Evolutionary conservation across 2,113 vertebrate genomes (phyloP).

Genomic region (Procavia capensis): DNA sequence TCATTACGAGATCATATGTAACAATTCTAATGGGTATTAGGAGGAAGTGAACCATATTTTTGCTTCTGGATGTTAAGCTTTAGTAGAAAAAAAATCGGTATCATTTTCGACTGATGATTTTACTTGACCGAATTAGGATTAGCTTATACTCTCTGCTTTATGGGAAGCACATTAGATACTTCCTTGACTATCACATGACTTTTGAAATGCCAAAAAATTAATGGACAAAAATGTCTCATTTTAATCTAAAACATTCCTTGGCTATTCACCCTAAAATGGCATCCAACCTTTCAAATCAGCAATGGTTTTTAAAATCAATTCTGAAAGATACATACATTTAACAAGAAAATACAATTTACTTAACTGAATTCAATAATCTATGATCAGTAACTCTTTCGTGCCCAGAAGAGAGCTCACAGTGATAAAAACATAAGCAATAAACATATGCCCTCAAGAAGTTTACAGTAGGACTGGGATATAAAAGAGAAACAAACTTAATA

Average conservation of each 20-base stretch:
- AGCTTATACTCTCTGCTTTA: slow-evolving; percentile 39
- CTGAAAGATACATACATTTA: not conserved
- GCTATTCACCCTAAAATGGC: slow-evolving; percentile 17
- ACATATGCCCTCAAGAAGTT: not conserved
- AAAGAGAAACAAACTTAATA: not conserved
- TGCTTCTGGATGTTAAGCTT: slow-evolving; percentile 47
- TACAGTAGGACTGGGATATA: not conserved
- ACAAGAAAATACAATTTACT: slow-evolving; percentile 41
- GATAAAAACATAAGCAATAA: not conserved
- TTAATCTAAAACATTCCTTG: slow-evolving; percentile 39
- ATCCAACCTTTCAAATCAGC: slow-evolving; percentile 5
- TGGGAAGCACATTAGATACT: slow-evolving; percentile 22
- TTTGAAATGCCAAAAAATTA: slow-evolving; percentile 13
- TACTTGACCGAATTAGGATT: slow-evolving; percentile 40
- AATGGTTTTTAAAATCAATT: slow-evolving; percentile 3
- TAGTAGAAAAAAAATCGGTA: slow-evolving; percentile 62
- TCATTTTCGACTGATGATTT: slow-evolving; percentile 58
- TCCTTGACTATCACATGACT: slow-evolving; percentile 40
- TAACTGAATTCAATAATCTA: not conserved
- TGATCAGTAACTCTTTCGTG: not conserved
- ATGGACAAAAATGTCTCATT: not conserved
- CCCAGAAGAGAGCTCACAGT: not conserved
- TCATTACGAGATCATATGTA: slow-evolving; percentile 38
- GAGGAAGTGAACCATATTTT: slow-evolving; percentile 42
- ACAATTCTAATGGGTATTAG: slow-evolving; percentile 59